These are phyloP conservation scores for Drosophila acutilabella DNA, from an alignment of 2,888 invertebrate species.

Conservation along the genomic window DNA sequence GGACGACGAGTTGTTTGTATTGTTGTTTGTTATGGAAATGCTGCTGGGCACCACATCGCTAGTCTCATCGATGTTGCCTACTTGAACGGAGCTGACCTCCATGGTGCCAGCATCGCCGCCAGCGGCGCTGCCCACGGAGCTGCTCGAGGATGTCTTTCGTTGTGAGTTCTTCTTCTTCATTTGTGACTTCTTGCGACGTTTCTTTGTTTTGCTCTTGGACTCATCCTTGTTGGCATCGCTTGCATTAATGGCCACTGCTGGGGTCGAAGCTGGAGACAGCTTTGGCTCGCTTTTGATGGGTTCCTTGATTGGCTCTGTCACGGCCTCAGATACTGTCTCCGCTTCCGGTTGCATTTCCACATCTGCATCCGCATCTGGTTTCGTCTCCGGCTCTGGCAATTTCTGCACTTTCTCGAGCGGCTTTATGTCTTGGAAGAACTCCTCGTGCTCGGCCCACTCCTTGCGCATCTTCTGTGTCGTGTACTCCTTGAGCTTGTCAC, in stretches of 20 bases:
- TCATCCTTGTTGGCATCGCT: conserved; percentile 84
- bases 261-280: conserved; percentile 5
- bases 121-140: conserved; percentile 82
- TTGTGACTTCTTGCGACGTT: conserved; percentile 91
- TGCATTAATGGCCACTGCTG: conserved; percentile 17
- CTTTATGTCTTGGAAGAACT: conserved; percentile 82
- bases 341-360: not conserved
- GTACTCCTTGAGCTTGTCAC: conserved; percentile 82
- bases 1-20: conserved; percentile 72
- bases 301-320: not conserved
- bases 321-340: conserved; percentile 14
- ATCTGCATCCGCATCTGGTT: conserved; percentile 24
- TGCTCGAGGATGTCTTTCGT: conserved; percentile 88
- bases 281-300: not conserved
- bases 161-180: conserved; percentile 92
- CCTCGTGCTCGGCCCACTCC: conserved; percentile 85
- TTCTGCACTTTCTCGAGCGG: conserved; percentile 42
- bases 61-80: conserved; percentile 75
- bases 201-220: conserved; percentile 89
- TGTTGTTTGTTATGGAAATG: conserved; percentile 60
- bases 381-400: conserved; percentile 30
- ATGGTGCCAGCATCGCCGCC: conserved; percentile 55
- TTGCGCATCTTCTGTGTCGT: conserved; percentile 85
- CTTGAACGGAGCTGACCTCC: conserved; percentile 38
- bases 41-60: conserved; percentile 73